These are phyloP conservation scores for Laterallus jamaicensis DNA, from an alignment of 2,113 vertebrate species.

Conservation along the genomic window DNA sequence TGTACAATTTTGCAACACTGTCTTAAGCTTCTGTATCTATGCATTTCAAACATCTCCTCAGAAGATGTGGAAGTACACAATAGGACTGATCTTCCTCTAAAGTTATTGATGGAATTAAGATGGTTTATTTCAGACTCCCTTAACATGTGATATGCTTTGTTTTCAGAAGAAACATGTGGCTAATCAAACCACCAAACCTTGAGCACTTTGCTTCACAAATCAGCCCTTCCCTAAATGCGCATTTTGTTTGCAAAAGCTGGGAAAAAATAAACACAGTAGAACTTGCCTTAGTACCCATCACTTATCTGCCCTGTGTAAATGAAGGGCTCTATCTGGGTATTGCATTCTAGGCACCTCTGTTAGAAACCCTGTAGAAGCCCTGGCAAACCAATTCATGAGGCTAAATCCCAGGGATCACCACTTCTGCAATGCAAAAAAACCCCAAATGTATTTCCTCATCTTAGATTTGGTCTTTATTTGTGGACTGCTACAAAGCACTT, in stretches of 20 bases:
- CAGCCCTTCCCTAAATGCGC: neutral
- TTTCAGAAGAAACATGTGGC: slow-evolving; percentile 3
- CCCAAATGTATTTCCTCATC: neutral
- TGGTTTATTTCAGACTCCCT: slow-evolving; percentile 10
- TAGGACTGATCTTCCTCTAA: neutral
- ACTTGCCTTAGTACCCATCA: neutral
- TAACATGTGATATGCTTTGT: neutral
- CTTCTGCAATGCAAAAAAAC: neutral
- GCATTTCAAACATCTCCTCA: slow-evolving; percentile 17
- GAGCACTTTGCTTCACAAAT: slow-evolving; percentile 12
- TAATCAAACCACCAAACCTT: slow-evolving; percentile 11
- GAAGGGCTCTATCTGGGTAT: neutral
- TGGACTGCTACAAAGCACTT: neutral
- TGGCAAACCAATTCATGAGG: neutral
- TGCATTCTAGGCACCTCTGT: neutral
- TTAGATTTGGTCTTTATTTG: neutral
- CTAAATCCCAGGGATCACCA: neutral
- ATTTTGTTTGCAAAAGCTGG: neutral
- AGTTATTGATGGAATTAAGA: neutral
- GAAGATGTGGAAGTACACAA: neutral
- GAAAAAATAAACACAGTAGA: neutral
- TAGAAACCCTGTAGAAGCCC: neutral
- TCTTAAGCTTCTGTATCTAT: slow-evolving; percentile 65
- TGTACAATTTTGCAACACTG: neutral
- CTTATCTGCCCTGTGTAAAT: neutral